These are phyloP conservation scores for Macrosiphum euphorbiae DNA, from an alignment of 2,888 invertebrate species.

Conservation along the genomic window DNA sequence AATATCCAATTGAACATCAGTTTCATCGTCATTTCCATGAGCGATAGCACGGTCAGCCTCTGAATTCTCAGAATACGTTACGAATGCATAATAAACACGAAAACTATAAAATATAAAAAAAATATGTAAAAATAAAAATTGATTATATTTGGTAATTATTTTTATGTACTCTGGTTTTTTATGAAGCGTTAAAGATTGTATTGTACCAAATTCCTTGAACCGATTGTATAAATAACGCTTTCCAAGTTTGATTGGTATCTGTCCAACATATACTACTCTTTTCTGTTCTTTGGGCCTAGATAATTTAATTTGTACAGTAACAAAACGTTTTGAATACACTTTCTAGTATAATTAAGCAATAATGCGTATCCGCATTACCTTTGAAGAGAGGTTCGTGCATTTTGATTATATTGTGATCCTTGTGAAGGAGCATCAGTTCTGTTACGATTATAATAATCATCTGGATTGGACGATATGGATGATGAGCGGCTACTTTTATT, in stretches of 20 bases:
- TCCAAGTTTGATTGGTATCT: slow-evolving; percentile 60
- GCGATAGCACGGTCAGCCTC: slow-evolving; percentile 56
- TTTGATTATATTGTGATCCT: slow-evolving; percentile 29
- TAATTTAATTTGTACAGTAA: slow-evolving; percentile 34
- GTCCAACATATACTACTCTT: slow-evolving; percentile 60
- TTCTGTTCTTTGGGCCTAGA: slow-evolving; percentile 39
- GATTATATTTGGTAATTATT: not conserved
- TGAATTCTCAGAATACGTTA: slow-evolving; percentile 49
- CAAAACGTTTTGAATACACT: not conserved
- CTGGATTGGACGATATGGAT: slow-evolving; percentile 26
- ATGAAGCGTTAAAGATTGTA: slow-evolving; percentile 46
- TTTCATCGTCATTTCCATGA: slow-evolving; percentile 60
- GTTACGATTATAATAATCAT: slow-evolving; percentile 54
- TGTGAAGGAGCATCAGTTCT: not conserved
- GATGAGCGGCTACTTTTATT: slow-evolving; percentile 43
- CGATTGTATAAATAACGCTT: slow-evolving; percentile 49
- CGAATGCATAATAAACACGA: slow-evolving; percentile 61
- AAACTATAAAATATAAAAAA: slow-evolving; percentile 37
- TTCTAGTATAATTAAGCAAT: not conserved
- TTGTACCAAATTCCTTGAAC: slow-evolving; percentile 47
- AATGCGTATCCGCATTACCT: slow-evolving; percentile 45
- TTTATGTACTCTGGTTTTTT: slow-evolving; percentile 54
- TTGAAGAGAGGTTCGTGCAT: slow-evolving; percentile 20
- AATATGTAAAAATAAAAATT: not conserved
- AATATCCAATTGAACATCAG: slow-evolving; percentile 44